phyloP scores from a whole-genome alignment of 2,113 vertebrate genomes.

The Lepisosteus osseus region DNA sequence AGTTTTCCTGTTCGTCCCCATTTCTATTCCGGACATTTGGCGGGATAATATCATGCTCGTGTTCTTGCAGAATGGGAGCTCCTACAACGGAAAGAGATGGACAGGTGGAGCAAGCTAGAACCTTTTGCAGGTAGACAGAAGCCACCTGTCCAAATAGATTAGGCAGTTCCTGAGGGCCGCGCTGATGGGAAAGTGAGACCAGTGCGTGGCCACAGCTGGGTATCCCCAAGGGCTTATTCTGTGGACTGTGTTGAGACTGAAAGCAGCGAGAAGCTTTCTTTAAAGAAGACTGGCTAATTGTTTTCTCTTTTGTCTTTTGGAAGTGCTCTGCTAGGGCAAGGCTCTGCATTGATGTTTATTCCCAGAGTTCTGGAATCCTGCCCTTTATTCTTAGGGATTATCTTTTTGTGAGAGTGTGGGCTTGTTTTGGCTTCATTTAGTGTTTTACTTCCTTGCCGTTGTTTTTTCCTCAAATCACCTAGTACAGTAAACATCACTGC shows the following conservation, averaged over 20 bases:
- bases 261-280: not conserved
- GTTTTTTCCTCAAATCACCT: slow-evolving; percentile 14
- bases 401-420: slow-evolving; percentile 46
- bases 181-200: not conserved
- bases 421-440: slow-evolving; percentile 52
- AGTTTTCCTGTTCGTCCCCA: too few relatives aligned
- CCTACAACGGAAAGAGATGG: too few relatives aligned
- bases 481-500: not conserved
- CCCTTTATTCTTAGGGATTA: slow-evolving; percentile 53
- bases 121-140: not conserved
- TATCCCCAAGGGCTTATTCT: not conserved
- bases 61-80: too few relatives aligned
- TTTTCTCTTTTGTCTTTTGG: not conserved
- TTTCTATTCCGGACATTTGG: too few relatives aligned
- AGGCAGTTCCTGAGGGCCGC: not conserved
- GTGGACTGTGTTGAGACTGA: not conserved
- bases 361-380: slow-evolving; percentile 50
- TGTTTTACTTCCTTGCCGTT: slow-evolving; percentile 20
- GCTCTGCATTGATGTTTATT: slow-evolving; percentile 30
- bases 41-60: too few relatives aligned
- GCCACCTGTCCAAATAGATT: not conserved
- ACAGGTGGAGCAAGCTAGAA: not conserved
- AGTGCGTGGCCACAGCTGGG: not conserved
- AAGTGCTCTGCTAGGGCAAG: not conserved
- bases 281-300: slow-evolving; percentile 7